Base-by-base conservation (phyloP, 2,797 vertebrate species). In the Bradypodion ventrale region DNA sequence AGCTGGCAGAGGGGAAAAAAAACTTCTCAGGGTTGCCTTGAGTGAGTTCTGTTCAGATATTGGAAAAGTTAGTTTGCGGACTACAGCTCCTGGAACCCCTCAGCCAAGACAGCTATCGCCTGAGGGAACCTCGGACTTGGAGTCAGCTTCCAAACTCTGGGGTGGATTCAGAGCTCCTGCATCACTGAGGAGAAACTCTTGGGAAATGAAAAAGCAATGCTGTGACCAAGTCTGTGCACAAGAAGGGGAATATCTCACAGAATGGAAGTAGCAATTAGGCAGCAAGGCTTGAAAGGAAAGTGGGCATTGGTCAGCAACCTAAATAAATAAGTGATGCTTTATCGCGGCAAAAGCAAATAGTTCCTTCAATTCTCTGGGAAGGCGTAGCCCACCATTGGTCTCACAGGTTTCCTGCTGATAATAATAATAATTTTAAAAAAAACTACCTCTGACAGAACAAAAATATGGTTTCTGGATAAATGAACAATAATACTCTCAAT, bases 331-430 rank as follows among this genome's bases (percentile, higher is more conserved):
- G 44, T 23, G 25, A 16, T 29, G 62, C 27, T 73, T 82, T 73
- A 73, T 73, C 52, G 7, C 27, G 60, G 40, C 16, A 46, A 82
- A 73, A 82, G 32, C 69, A 73, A 42, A 70, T 8, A 15, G 29
- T 44, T 73, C 56, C 29, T 72, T n/a, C 1, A 13, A 40, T 70
- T 69, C 66, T 70, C 40, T 80, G 66, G 65, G 49, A 70, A 59
- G 79, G 79, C 49, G 68, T 70, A 80, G 79, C 49, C 66, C 52
- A 73, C 62, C 68, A 60, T 82, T 40, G 27, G 35, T 32, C 13
- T 56, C 68, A 73, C 16, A 73, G 52, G 52, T 81, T 81, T 81
- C 68, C 79, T 72, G 79, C 27, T 0, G 49, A 70, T 59, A 70
- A 80, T 8, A 59, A 16, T 10, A 56, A n/a, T n/a, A n/a, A n/a